Evolutionary conservation across 2,113 vertebrate species (phyloP).

Genomic region (Thomomys bottae): DNA sequence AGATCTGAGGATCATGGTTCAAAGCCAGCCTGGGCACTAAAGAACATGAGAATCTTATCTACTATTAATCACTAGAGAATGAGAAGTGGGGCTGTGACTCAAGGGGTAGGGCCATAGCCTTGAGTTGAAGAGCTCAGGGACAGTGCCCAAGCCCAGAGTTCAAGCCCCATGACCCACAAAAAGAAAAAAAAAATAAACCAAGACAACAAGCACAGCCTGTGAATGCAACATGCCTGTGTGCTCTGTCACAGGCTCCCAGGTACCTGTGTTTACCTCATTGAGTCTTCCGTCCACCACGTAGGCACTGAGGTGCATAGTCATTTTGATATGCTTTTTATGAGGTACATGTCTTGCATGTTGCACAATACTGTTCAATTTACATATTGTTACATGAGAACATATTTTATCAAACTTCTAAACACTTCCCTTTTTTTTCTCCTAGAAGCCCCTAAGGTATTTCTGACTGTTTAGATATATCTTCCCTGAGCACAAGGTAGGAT

Average conservation of each 20-base stretch:
- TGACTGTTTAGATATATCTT: background rate
- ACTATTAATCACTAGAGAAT: no score
- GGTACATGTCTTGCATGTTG: background rate
- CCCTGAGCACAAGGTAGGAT: background rate
- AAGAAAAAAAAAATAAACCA: background rate
- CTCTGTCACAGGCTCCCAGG: no score
- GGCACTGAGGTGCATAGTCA: rapidly evolving
- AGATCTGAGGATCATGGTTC: no score
- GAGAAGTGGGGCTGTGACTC: no score
- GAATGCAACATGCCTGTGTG: background rate
- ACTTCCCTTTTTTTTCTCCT: background rate
- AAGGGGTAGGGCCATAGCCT: no score
- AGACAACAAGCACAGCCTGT: background rate
- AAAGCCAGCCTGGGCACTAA: no score
- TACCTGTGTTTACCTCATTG: rapidly evolving
- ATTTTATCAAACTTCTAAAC: background rate
- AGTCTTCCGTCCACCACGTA: background rate
- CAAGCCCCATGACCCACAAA: no score
- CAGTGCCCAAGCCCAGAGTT: no score
- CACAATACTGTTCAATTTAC: background rate
- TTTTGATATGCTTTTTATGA: background rate
- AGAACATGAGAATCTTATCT: no score
- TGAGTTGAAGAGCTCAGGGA: no score
- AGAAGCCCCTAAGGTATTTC: background rate
- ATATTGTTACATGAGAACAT: background rate